A percentile compares a stretch with the other conserved stretches of the same genome.
Evolutionary conservation across 2,797 vertebrate species (phyloP).

Genomic region (Aphelocoma californica): DNA sequence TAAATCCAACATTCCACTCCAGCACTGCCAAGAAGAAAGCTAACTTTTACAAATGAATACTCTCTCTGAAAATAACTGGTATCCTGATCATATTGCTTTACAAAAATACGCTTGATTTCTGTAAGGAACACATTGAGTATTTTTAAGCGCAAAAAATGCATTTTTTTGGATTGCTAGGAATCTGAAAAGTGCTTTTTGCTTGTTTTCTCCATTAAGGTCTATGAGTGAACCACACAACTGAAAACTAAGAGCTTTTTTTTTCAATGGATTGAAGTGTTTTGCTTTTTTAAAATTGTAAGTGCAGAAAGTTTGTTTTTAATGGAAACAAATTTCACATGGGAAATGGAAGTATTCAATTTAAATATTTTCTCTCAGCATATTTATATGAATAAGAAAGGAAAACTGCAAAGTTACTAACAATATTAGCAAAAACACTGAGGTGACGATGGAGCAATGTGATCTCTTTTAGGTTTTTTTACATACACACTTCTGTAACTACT

Average conservation of each 20-base stretch:
- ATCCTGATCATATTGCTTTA: constrained; percentile 57
- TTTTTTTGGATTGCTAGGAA: neutral
- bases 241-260: neutral
- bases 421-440: neutral
- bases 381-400: neutral
- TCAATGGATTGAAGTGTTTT: neutral
- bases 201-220: neutral
- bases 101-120: constrained; percentile 36
- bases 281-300: neutral
- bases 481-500: neutral
- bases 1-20: constrained; percentile 83
- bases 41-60: constrained; percentile 82
- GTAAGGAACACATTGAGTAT: neutral
- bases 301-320: neutral
- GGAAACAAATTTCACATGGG: neutral
- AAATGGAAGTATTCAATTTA: neutral
- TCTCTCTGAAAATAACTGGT: constrained; percentile 59
- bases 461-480: neutral
- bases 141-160: constrained; percentile 56
- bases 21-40: constrained; percentile 73
- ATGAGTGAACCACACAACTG: neutral
- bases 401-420: neutral
- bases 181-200: neutral
- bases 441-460: neutral
- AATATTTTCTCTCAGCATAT: neutral